Percentiles rank a stretch among this genome's conserved stretches.
phyloP scores from a whole-genome alignment of 2,888 invertebrate species.

The Rotaria sp. region DNA sequence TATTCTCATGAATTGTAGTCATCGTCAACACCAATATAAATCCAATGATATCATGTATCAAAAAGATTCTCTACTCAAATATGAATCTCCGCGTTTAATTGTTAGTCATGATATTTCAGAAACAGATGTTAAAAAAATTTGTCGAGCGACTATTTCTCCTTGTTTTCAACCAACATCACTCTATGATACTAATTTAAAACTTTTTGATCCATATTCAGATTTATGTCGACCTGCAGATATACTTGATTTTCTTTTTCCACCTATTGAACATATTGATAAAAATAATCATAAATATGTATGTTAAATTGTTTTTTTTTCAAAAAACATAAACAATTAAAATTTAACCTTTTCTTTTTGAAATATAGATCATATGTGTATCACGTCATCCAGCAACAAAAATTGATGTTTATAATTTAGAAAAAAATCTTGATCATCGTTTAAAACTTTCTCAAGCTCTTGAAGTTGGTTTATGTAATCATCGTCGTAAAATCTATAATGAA shows the following conservation, averaged over 20 bases:
- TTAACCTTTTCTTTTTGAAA: neutral
- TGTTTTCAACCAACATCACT: neutral
- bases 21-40: neutral
- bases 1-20: neutral
- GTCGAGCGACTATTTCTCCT: slow-evolving; percentile 11
- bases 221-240: neutral
- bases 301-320: neutral
- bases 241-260: neutral
- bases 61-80: neutral
- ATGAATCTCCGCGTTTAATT: neutral
- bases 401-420: neutral
- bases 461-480: neutral
- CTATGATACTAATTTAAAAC: neutral
- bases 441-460: neutral
- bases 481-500: neutral
- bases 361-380: neutral
- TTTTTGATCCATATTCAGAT: neutral
- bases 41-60: neutral
- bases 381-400: neutral
- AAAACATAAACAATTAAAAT: too few relatives aligned
- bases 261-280: neutral
- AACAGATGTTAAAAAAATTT: neutral
- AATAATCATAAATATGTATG: slow-evolving; percentile 22
- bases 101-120: neutral
- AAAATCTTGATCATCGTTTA: neutral